Evolutionary conservation across 2,113 vertebrate genomes (phyloP).

Genomic region (Passer montanus): DNA sequence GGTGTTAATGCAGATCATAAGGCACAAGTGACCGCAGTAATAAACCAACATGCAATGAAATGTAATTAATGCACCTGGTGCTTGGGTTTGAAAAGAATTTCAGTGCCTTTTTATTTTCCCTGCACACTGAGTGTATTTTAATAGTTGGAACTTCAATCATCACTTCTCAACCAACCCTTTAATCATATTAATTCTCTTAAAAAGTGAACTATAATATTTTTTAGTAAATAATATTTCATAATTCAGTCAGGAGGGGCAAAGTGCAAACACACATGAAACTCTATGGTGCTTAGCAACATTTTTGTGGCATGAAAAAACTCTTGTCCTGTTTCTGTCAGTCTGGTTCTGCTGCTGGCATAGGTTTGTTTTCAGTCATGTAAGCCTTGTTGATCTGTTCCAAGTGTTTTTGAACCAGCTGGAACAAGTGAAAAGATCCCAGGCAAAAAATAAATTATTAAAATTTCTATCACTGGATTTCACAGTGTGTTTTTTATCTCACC

Average conservation of each 20-base stretch:
- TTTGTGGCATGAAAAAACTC: conserved; percentile 38
- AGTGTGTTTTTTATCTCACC: conserved; percentile 15
- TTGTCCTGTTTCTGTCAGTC: conserved; percentile 40
- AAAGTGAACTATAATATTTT: conserved; percentile 3
- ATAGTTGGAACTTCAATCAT: conserved; percentile 11
- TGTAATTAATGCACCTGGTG: conserved; percentile 74
- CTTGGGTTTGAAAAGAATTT: conserved; percentile 32
- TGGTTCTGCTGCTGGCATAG: background rate
- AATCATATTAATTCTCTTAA: conserved; percentile 5
- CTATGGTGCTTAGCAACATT: background rate
- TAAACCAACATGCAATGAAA: conserved; percentile 70
- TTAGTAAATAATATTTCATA: background rate
- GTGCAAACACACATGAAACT: background rate
- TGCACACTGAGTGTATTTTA: background rate
- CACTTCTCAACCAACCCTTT: background rate
- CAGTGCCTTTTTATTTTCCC: conserved; percentile 37
- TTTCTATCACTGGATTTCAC: conserved; percentile 31
- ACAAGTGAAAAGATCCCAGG: background rate
- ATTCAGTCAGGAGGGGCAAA: background rate
- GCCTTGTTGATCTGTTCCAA: background rate
- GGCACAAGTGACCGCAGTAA: conserved; percentile 64
- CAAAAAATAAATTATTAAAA: conserved; percentile 36
- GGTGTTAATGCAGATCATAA: conserved; percentile 69
- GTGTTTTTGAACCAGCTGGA: conserved; percentile 10
- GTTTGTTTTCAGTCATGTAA: conserved; percentile 16